Base-by-base conservation (phyloP, 2,888 invertebrate genomes). In the Sphaerolaimus hirsutus region DNA sequence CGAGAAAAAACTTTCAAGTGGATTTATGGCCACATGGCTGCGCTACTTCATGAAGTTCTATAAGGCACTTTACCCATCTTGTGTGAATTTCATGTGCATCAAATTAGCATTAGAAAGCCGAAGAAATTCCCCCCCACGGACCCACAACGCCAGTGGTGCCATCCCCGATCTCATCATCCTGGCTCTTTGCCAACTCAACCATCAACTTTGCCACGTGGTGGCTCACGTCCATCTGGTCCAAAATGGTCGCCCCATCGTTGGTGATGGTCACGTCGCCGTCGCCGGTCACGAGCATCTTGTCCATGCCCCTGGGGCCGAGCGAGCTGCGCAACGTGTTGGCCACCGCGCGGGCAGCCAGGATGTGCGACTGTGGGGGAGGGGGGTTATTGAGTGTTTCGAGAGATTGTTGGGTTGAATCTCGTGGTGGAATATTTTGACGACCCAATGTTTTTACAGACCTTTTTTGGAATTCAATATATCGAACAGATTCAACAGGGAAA, bases 121-220 rank as follows among this genome's bases (percentile, higher is more conserved):
- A 21, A 21, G 38, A 7, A 32, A 37, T n/a, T 4, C 37, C 17
- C 10, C 10, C 17, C n/a, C 14, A 54, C 65, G 50, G 56, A 74
- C 74, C 74, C 47, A 97, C 93, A 54, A 97, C 97, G 14, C 93
- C 93, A 10, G 97, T 99, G 1, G 97, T 99, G 43, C 97, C 97
- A 70, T 97, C 97, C 36, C 93, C 93, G 58, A 97, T 91, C 71
- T 99, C 97, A 70, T 93, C 89, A 65, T 97, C 97, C 67, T 99
- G 27, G 1, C 17, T 21, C 36, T 32, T 36, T 1, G 37, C 40
- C 10, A 46, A 26, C 22, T 44, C 36, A 24, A 99, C 97, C 76
- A 99, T 77, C 44, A 99, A 71, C 66, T 91, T 97, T 35, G 87
- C 93, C 56, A 97, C 84, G 72, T 91, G 82, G 65, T 97, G 91